Conservation (phyloP, 2,888 invertebrate genomes). For the Euproctis similis region DNA sequence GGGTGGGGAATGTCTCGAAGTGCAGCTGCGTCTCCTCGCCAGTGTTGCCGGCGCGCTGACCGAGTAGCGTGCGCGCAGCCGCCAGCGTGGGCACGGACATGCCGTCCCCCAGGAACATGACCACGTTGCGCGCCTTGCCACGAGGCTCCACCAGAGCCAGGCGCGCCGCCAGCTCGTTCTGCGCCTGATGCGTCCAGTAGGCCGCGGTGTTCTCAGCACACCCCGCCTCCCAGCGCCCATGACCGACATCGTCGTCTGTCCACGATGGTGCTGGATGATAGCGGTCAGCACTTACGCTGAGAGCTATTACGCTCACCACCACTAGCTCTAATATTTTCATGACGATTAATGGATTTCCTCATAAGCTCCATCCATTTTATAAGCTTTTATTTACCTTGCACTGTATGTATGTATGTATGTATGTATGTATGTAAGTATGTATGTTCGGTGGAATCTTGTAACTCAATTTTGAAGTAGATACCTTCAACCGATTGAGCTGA, state of each 20-base stretch:
- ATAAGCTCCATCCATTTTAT: too few species aligned
- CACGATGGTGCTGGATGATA: slow-evolving; percentile 3
- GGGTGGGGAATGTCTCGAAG: slow-evolving; percentile 78
- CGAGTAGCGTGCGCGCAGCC: slow-evolving; percentile 78
- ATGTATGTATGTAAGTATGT: too few species aligned
- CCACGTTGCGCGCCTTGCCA: slow-evolving; percentile 69
- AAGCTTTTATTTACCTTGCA: too few species aligned
- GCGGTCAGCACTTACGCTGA: slow-evolving; percentile 5
- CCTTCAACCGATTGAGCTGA: too few species aligned
- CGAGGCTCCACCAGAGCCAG: slow-evolving; percentile 5
- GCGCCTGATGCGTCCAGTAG: slow-evolving; percentile 67
- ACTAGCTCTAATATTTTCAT: slow-evolving; percentile 1
- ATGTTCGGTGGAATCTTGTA: too few species aligned
- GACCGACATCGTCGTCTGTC: not conserved
- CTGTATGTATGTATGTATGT: too few species aligned
- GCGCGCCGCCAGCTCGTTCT: slow-evolving; percentile 49
- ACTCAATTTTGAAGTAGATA: too few species aligned
- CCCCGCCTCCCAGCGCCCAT: not conserved
- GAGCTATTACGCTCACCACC: slow-evolving; percentile 13
- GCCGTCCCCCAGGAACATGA: slow-evolving; percentile 85
- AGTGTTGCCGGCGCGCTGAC: slow-evolving; percentile 67
- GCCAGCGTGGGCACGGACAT: slow-evolving; percentile 83
- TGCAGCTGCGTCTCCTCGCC: slow-evolving; percentile 78
- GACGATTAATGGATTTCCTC: too few species aligned
- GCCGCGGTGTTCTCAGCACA: slow-evolving; percentile 14